phyloP scores from a whole-genome alignment of 2,797 vertebrate genomes.

The Brachyrhaphis roseni region DNA sequence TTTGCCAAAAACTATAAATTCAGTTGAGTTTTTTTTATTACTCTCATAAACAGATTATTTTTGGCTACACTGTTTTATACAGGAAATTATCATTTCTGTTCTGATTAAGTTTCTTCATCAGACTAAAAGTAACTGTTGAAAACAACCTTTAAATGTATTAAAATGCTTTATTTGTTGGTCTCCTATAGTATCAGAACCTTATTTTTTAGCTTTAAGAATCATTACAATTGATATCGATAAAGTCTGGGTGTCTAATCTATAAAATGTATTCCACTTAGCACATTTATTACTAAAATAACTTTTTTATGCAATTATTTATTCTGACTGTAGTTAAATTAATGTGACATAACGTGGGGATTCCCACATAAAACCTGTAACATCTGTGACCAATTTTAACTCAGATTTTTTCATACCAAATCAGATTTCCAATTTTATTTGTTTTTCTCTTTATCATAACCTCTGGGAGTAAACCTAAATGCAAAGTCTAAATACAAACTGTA shows the following conservation, averaged over 20 bases:
- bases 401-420: no score
- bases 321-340: not conserved
- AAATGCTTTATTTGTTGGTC: not conserved
- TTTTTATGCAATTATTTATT: not conserved
- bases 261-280: not conserved
- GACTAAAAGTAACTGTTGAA: not conserved
- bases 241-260: not conserved
- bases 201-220: not conserved
- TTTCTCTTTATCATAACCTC: no score
- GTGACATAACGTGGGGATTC: not conserved
- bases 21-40: not conserved
- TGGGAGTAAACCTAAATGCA: no score
- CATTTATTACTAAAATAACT: not conserved
- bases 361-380: not conserved
- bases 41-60: not conserved
- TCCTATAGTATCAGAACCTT: no score
- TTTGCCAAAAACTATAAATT: not conserved
- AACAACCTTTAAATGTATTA: not conserved
- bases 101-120: not conserved
- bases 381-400: no score
- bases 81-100: not conserved
- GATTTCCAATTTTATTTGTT: no score
- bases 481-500: no score
- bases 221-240: not conserved
- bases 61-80: not conserved